These are phyloP conservation scores for Hippocampus zosterae DNA, from an alignment of 2,113 vertebrate species.

Conservation along the genomic window DNA sequence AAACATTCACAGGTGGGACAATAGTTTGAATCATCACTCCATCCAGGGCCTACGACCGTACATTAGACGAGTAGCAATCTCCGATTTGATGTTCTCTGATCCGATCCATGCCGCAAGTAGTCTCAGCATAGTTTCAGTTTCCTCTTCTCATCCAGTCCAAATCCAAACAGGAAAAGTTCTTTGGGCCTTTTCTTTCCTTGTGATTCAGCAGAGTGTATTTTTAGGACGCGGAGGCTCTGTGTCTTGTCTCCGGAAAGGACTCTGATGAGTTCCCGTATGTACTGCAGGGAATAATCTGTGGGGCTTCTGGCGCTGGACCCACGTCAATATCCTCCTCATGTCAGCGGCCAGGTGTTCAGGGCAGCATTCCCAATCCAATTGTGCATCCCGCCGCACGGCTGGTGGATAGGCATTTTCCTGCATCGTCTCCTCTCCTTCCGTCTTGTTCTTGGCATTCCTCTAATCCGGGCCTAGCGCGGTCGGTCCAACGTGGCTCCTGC, in stretches of 20 bases:
- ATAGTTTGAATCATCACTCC: not conserved
- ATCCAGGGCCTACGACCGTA: conserved; percentile 6
- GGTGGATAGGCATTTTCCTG: conserved; percentile 60
- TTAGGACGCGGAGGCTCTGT: conserved; percentile 40
- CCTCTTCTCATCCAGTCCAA: conserved; percentile 17
- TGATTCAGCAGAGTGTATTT: conserved; percentile 24
- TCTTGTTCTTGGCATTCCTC: conserved; percentile 66
- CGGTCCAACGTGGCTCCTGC: conserved; percentile 51
- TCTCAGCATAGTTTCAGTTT: conserved; percentile 25
- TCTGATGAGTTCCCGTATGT: conserved; percentile 57
- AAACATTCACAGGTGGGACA: not conserved
- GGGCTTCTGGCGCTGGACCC: conserved; percentile 51
- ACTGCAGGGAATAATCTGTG: conserved; percentile 33
- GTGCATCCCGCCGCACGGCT: conserved; percentile 61
- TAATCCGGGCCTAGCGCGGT: conserved; percentile 45
- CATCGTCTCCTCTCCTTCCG: conserved; percentile 66
- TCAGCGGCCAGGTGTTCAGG: conserved; percentile 69
- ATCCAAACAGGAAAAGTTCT: conserved; percentile 58
- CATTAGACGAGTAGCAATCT: conserved; percentile 16
- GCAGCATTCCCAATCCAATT: conserved; percentile 63
- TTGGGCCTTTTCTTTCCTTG: conserved; percentile 35
- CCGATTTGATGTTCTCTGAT: conserved; percentile 20
- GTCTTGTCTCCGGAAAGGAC: conserved; percentile 49
- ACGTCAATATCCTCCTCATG: conserved; percentile 56
- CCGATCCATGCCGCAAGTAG: conserved; percentile 31